Evolutionary conservation across 2,797 vertebrate genomes (phyloP).

Genomic region (Anguilla anguilla): DNA sequence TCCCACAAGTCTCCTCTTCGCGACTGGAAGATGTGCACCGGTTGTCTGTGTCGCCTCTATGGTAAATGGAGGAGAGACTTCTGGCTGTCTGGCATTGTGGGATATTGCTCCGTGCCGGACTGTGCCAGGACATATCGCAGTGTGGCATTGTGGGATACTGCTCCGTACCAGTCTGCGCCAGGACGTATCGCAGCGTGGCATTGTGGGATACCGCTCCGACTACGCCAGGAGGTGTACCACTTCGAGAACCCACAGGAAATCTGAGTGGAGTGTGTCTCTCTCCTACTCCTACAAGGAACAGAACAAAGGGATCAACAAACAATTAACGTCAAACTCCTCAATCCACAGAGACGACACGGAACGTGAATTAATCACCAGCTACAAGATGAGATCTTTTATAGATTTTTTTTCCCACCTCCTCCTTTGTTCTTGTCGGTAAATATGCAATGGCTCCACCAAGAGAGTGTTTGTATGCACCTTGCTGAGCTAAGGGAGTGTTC

Average conservation of each 20-base stretch:
- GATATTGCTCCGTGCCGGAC: constrained; percentile 74
- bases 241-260: constrained; percentile 46
- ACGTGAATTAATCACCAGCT: not conserved
- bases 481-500: not conserved
- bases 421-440: not conserved
- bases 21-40: constrained; percentile 75
- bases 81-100: constrained; percentile 72
- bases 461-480: not conserved
- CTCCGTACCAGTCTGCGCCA: too few relatives aligned
- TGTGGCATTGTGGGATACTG: not conserved
- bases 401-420: not conserved
- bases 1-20: constrained; percentile 78
- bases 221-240: too few relatives aligned
- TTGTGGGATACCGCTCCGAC: too few relatives aligned
- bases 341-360: not conserved
- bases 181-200: constrained; percentile 54
- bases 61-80: constrained; percentile 70
- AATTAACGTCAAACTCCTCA: not conserved
- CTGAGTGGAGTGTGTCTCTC: constrained; percentile 47
- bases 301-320: not conserved
- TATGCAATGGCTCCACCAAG: not conserved
- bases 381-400: not conserved
- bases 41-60: constrained; percentile 77
- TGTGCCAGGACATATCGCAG: too few relatives aligned
- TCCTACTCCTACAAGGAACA: constrained; percentile 1